Percentiles rank a stretch among this genome's conserved stretches.
phyloP scores from a whole-genome alignment of 2,888 invertebrate genomes.

The Agriopis leucophaearia region DNA sequence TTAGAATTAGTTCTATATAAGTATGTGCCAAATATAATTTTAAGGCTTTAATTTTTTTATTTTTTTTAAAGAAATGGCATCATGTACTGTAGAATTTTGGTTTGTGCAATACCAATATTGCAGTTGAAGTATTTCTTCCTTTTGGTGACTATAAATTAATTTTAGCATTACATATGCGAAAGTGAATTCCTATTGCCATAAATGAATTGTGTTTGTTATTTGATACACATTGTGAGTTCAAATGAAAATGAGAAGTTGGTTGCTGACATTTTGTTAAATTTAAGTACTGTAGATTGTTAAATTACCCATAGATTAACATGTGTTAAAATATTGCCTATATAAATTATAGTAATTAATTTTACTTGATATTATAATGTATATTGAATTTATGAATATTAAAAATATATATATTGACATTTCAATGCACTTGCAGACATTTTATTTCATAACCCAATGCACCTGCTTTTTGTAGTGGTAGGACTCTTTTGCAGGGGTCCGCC shows the following conservation, averaged over 20 bases:
- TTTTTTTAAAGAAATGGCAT: constrained; percentile 73
- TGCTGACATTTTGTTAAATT: constrained; percentile 74
- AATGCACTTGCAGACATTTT: constrained; percentile 60
- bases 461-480: too few species aligned
- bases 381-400: constrained; percentile 87
- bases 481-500: too few species aligned
- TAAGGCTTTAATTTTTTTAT: constrained; percentile 68
- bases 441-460: constrained; percentile 26
- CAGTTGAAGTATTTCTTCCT: constrained; percentile 70
- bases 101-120: constrained; percentile 74
- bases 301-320: constrained; percentile 86
- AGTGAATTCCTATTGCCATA: constrained; percentile 85
- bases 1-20: constrained; percentile 61
- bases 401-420: constrained; percentile 86
- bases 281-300: constrained; percentile 85
- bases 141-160: constrained; percentile 58
- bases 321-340: constrained; percentile 87
- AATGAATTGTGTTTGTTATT: constrained; percentile 68
- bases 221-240: constrained; percentile 43
- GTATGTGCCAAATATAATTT: constrained; percentile 77
- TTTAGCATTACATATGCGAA: constrained; percentile 65
- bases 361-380: constrained; percentile 87
- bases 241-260: constrained; percentile 45
- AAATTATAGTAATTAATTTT: constrained; percentile 86
- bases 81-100: constrained; percentile 72